phyloP scores from a whole-genome alignment of 2,888 invertebrate species.

The Heliconius ismenius region DNA sequence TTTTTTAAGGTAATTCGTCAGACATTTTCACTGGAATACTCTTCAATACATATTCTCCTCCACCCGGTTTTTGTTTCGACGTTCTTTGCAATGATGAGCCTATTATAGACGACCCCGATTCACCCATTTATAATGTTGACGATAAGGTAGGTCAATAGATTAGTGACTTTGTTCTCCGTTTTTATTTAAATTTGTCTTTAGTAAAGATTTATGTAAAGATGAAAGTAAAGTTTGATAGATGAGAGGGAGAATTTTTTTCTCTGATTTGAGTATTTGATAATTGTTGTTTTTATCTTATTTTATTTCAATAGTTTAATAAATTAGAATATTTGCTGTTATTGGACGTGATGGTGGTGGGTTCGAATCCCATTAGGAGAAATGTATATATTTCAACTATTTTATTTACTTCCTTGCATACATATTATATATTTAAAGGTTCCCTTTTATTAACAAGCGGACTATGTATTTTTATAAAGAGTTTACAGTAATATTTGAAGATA shows the following conservation, averaged over 20 bases:
- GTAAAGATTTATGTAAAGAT: neutral
- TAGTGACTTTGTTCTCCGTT: slow-evolving; percentile 16
- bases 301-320: neutral
- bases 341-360: neutral
- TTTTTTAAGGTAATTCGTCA: slow-evolving; percentile 79
- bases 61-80: slow-evolving; percentile 96
- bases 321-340: neutral
- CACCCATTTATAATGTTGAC: slow-evolving; percentile 92
- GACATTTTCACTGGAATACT: slow-evolving; percentile 92
- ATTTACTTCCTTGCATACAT: neutral
- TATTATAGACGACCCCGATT: slow-evolving; percentile 90
- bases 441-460: too few relatives aligned
- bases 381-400: neutral
- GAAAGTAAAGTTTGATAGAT: neutral
- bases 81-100: slow-evolving; percentile 91
- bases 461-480: too few relatives aligned
- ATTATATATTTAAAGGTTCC: too few relatives aligned
- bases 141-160: slow-evolving; percentile 80
- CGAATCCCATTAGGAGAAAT: neutral
- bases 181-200: neutral
- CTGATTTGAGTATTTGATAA: neutral
- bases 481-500: neutral
- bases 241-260: neutral
- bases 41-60: slow-evolving; percentile 91
- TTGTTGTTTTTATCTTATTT: neutral